phyloP scores from a whole-genome alignment of 2,113 vertebrate genomes.

The Pycnonotus jocosus region DNA sequence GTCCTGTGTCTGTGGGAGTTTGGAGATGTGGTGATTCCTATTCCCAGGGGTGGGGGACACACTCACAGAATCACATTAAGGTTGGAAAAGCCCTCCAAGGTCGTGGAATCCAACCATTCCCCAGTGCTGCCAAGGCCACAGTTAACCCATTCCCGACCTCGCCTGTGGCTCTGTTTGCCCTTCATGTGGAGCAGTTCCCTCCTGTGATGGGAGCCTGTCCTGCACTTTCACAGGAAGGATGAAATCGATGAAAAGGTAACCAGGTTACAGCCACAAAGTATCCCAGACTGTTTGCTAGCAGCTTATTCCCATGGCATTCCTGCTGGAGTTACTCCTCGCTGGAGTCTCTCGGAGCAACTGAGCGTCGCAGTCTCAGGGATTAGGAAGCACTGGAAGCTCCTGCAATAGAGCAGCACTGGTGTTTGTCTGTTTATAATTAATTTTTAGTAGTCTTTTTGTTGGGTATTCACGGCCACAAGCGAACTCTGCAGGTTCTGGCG shows the following conservation, averaged over 20 bases:
- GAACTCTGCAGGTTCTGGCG: neutral
- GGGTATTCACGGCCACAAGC: neutral
- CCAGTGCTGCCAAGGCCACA: neutral
- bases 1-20: neutral
- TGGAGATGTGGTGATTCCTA: neutral
- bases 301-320: slow-evolving; percentile 6
- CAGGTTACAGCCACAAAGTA: neutral
- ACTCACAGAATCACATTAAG: neutral
- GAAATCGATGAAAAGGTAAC: neutral
- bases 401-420: neutral
- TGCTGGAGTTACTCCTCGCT: neutral
- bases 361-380: neutral
- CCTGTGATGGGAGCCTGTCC: accelerated
- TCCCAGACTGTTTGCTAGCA: neutral
- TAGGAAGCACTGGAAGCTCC: neutral
- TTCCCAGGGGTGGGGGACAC: neutral
- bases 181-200: neutral
- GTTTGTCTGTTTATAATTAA: neutral
- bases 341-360: neutral
- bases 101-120: accelerated
- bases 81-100: neutral
- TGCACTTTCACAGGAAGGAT: neutral
- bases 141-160: neutral
- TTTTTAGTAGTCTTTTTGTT: neutral
- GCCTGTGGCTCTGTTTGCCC: neutral